Percentiles rank a stretch among this genome's conserved stretches.
These are phyloP conservation scores for Gallinago solitaria DNA, from an alignment of 2,797 vertebrate species.

Conservation along the genomic window DNA sequence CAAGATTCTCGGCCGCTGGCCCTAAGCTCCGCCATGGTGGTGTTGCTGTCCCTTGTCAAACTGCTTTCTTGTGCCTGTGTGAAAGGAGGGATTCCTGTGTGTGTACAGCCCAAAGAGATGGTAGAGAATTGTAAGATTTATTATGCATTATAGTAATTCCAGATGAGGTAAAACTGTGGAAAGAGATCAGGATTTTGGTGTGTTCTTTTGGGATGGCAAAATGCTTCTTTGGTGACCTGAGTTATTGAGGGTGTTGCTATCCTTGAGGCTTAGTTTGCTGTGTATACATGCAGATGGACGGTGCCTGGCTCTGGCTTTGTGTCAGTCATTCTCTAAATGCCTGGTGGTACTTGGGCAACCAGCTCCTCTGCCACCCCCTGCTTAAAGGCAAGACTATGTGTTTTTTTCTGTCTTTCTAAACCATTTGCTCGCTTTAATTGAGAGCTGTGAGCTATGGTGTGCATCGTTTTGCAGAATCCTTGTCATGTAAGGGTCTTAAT, in stretches of 20 bases:
- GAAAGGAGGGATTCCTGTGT: not conserved
- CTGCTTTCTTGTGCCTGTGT: not conserved
- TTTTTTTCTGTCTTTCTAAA: not conserved
- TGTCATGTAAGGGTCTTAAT: conserved; percentile 16
- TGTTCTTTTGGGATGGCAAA: not conserved
- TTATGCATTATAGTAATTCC: not conserved
- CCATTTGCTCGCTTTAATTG: conserved; percentile 50
- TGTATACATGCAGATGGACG: not conserved
- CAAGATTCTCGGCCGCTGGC: not conserved
- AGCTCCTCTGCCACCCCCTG: not conserved
- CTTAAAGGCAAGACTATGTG: not conserved
- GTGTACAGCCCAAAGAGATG: not conserved
- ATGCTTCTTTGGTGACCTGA: not conserved
- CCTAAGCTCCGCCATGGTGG: not conserved
- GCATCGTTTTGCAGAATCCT: not conserved
- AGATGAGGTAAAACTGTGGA: not conserved
- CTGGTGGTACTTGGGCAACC: not conserved
- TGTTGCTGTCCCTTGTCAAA: not conserved
- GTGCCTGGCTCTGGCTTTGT: not conserved
- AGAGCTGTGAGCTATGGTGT: conserved; percentile 5
- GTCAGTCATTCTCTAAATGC: not conserved
- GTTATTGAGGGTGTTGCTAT: not conserved
- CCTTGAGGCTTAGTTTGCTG: not conserved
- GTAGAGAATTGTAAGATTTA: not conserved
- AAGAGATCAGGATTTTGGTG: not conserved